phyloP scores from a whole-genome alignment of 2,113 vertebrate species.

The Gadus chalcogrammus region DNA sequence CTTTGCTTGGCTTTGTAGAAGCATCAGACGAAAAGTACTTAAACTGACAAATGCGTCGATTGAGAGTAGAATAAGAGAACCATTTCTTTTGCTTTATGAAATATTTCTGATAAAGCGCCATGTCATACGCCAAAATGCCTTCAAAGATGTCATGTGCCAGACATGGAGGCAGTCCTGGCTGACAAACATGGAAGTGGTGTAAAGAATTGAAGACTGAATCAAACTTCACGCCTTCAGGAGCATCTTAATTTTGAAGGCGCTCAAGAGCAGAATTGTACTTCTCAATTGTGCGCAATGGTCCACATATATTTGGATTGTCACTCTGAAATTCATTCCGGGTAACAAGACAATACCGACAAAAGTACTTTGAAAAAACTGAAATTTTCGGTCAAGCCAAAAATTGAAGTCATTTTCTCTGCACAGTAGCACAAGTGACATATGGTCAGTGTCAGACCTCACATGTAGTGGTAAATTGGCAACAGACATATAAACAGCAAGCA shows the following conservation, averaged over 20 bases:
- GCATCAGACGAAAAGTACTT: slow-evolving; percentile 40
- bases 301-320: slow-evolving; percentile 30
- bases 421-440: slow-evolving; percentile 31
- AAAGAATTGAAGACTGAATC: slow-evolving; percentile 37
- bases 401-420: slow-evolving; percentile 35
- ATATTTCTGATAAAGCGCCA: slow-evolving; percentile 32
- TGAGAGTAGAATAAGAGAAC: slow-evolving; percentile 33
- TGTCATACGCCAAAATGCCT: slow-evolving; percentile 32
- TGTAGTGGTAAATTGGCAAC: slow-evolving; percentile 34
- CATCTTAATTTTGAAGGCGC: slow-evolving; percentile 16
- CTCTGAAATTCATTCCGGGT: slow-evolving; percentile 22
- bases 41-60: slow-evolving; percentile 31
- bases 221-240: slow-evolving; percentile 31
- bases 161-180: slow-evolving; percentile 34
- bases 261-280: slow-evolving; percentile 27
- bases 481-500: slow-evolving; percentile 40
- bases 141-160: slow-evolving; percentile 40
- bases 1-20: slow-evolving; percentile 33
- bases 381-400: slow-evolving; percentile 40
- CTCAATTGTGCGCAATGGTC: slow-evolving; percentile 31
- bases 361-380: slow-evolving; percentile 30
- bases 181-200: slow-evolving; percentile 31
- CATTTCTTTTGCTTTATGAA: slow-evolving; percentile 34
- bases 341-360: slow-evolving; percentile 42
- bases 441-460: slow-evolving; percentile 30